A percentile compares a stretch with the other conserved stretches of the same genome.
These are phyloP conservation scores for Heliconius cydno DNA, from an alignment of 2,888 invertebrate genomes.

Conservation along the genomic window DNA sequence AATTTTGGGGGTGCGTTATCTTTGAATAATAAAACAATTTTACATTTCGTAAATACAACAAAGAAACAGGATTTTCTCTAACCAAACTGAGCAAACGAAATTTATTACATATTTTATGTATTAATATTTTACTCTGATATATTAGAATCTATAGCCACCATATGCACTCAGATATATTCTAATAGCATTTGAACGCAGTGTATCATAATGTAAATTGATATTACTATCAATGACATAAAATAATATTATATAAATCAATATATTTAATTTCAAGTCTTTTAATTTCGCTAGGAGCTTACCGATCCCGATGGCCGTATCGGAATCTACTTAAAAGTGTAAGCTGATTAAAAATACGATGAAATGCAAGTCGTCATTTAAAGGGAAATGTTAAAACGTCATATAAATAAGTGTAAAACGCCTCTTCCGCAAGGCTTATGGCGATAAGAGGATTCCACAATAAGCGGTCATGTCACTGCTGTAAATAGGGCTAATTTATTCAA, in stretches of 20 bases:
- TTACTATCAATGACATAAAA: not conserved
- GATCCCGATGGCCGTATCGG: not conserved
- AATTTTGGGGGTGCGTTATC: no score
- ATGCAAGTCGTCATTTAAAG: conserved; percentile 16
- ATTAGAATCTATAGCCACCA: not conserved
- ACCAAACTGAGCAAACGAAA: no score
- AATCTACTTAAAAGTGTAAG: not conserved
- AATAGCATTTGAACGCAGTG: not conserved
- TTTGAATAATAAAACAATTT: not conserved
- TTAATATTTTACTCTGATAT: no score
- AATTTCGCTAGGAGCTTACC: not conserved
- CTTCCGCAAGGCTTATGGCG: conserved; percentile 34
- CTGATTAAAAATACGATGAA: conserved; percentile 13
- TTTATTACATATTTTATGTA: no score
- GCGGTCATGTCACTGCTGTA: conserved; percentile 42
- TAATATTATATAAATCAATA: not conserved
- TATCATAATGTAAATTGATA: not conserved
- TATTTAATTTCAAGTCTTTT: not conserved
- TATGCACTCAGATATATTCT: not conserved
- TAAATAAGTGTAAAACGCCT: conserved; percentile 27
- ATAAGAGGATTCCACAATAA: conserved; percentile 40
- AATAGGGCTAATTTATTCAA: conserved; percentile 35
- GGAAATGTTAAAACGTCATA: conserved; percentile 30
- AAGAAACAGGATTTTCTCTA: no score
- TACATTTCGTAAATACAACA: not conserved